Base-by-base conservation (phyloP, 2,797 vertebrate species). In the Craterocephalus amniculus region DNA sequence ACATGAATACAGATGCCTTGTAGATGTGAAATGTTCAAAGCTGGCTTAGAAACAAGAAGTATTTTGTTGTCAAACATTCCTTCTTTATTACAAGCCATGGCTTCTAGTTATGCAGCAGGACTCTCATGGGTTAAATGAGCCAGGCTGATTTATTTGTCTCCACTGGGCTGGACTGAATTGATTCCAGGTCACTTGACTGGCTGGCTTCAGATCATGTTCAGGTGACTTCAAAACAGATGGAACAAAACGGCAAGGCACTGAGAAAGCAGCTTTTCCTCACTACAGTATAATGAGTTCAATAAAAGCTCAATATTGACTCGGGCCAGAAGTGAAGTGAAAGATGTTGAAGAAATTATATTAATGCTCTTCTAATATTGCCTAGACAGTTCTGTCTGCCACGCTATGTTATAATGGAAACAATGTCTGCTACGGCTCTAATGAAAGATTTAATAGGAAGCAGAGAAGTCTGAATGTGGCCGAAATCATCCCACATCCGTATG, bases 141-240 rank as follows among this genome's bases (percentile, higher is more conserved):
- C 78, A 35, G 74, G 74, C 70, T 86, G 89, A 90, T 91, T 91
- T 87, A 86, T 90, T 77, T 79, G 81, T 79, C 79, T 88, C 85
- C 69, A 58, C 86, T 78, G 85, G 76, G 81, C 87, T 84, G 35
- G 81, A 83, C 83, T 87, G 75, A 84, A 89, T 89, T 89, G 89
- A 89, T 90, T 89, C 89, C 86, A 89, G 89, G 91, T 93, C 91
- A 89, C 79, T 90, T 88, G 89, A 87, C 83, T 76, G 85, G 77
- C 88, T 85, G 87, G 86, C 88, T 89, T 86, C 80, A 87, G 84
- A 83, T 87, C 85, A 63, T 85, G 87, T 88, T 88, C 89, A 92
- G 89, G 90, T 91, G 92, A 89, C 88, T 89, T 76, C 75, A 78
- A 84, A 85, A 83, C 88, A 90, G 89, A 90, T 86, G 83, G 88